Evolutionary conservation across 1,140 invertebrate genomes (phyloP), one percentile per base, ranked within the genome.

Genomic region (Spodoptera frugiperda): DNA sequence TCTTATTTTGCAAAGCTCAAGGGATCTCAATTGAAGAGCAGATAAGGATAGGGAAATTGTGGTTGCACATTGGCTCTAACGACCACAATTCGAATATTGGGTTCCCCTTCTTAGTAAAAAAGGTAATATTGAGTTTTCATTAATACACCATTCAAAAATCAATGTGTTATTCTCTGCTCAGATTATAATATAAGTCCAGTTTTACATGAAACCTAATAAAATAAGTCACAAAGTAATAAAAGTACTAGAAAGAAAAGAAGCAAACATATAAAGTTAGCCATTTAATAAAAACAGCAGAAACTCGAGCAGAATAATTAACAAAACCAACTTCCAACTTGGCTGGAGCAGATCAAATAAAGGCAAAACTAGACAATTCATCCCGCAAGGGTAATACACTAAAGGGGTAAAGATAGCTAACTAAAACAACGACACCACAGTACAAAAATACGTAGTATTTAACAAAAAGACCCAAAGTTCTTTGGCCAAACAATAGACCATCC

Each of bases 401-500:
- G 59, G 59, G 33, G 59, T 59, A 33, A 39, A 46, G 44, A 65
- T 11, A 21, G 11, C 61, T 21, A 65, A 48, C 39, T 67, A 67
- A 67, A 67, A 67, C 63, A 67, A 49, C 19, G 33, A 49, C 44
- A 49, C 17, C 19, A 17, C 63, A 67, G n/a, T 49, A 67, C 63
- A 67, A 67, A 67, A 67, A 67, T 48, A 67, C 63, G 17, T 14
- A 67, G 63, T 67, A 67, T 67, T 67, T 67, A 67, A 67, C 44
- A 44, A 67, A 67, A 67, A 49, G 63, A 49, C 63, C 63, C 46
- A 15, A 65, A 74, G 73, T 63, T 48, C 70, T 78, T 75, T 70
- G 65, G 48, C 82, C 83, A 83, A 84, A 88, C 82, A 88, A 80
- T 83, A 19, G 81, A 80, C 82, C 81, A 81, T 84, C 76, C 82